Percentiles rank a stretch among this genome's conserved stretches.
phyloP scores from a whole-genome alignment of 2,113 vertebrate genomes.

The Nymphicus hollandicus region DNA sequence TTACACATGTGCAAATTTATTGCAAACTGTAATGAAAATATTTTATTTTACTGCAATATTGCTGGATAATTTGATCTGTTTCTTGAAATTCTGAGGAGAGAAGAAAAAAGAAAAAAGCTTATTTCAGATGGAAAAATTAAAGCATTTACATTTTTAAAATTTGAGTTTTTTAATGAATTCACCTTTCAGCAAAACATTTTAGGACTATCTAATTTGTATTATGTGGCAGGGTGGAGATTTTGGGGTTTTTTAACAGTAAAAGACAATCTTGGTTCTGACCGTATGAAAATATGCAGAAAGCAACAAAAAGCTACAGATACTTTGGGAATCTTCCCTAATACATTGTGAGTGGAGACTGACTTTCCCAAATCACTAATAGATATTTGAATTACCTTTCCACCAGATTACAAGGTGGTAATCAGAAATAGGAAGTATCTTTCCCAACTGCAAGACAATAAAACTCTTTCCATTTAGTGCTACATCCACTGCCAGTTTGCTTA shows the following conservation, averaged over 20 bases:
- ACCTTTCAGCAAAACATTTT: background rate
- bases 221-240: background rate
- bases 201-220: background rate
- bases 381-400: background rate
- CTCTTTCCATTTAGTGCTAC: background rate
- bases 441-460: background rate
- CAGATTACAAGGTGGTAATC: background rate
- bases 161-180: background rate
- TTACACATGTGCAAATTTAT: background rate
- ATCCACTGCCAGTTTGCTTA: background rate
- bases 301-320: background rate
- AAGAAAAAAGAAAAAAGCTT: background rate
- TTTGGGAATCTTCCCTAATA: background rate
- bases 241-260: background rate
- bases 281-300: background rate
- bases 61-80: background rate
- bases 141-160: background rate
- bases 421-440: background rate
- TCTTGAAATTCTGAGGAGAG: background rate
- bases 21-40: background rate
- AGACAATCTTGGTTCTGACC: background rate
- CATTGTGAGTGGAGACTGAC: background rate
- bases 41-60: background rate
- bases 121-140: background rate
- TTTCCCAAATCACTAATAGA: background rate